Base-by-base conservation (phyloP, 2,888 invertebrate species). In the Sphaerophoria taeniata region DNA sequence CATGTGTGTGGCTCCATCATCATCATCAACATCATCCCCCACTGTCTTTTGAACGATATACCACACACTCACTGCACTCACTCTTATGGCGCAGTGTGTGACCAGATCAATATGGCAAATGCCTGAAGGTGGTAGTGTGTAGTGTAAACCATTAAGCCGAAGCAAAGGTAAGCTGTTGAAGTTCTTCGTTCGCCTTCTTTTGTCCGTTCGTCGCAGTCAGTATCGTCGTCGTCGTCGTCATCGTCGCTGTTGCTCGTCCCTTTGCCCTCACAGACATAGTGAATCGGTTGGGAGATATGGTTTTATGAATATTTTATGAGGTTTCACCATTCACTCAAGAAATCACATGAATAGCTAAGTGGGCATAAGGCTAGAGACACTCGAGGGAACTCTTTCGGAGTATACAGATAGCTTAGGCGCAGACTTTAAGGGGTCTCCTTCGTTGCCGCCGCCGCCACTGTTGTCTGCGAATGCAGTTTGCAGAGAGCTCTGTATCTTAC, bases 221-320 rank as follows among this genome's bases (percentile, higher is more conserved):
- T 7, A 4, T 39, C 24, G 39, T 16, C 16, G 39, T 24, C 60
- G 39, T 60, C 16, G 16, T 16, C 12, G 12, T 9, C n/a, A 34
- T 7, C n/a, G n/a, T n/a, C n/a, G 24, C 6, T 12, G 53, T 63
- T 24, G 6, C 67, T 55, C 9, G 24, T 60, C 6, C 43, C 24
- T 60, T 24, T 43, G n/a, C 60, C 53, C 9, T 43, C 43, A 9
- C 43, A 9, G 9, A 6, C 24, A n/a, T 24, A 16, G 24, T 31
- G 33, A 14, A 31, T 49, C 56, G 61, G 69, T 51, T 67, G 80
- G 81, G 33, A 63, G 47, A 63, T 81, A 85, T 85, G 85, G 76
- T 65, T 77, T 81, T 81, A 85, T 85, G 85, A 85, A 85, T 85
- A 85, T 85, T 85, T 85, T 77, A 85, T 85, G 77, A 76, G 72